These are phyloP conservation scores for Lucilia sericata DNA, from an alignment of 1,140 invertebrate genomes.

Conservation along the genomic window DNA sequence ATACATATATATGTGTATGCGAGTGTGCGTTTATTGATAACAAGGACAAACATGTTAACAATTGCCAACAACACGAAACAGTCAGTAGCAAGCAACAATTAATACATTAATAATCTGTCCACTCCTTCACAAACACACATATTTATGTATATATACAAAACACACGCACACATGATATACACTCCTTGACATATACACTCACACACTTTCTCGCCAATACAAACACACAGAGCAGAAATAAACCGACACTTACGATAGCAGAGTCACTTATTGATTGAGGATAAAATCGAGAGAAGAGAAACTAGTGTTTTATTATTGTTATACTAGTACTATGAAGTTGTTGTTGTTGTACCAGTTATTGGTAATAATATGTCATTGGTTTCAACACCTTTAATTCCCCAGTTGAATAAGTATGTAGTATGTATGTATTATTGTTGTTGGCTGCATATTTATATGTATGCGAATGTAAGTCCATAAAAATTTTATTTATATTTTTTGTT, in stretches of 20 bases:
- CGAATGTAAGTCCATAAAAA: too few species aligned
- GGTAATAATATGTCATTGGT: background rate
- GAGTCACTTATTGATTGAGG: background rate
- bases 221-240: background rate
- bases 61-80: conserved; percentile 22
- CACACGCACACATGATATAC: background rate
- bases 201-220: background rate
- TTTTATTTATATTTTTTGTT: background rate
- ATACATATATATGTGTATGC: background rate
- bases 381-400: conserved; percentile 2
- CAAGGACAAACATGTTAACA: background rate
- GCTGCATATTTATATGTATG: too few species aligned
- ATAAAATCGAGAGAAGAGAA: background rate
- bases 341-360: background rate
- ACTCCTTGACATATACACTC: background rate
- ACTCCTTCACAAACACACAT: background rate
- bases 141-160: background rate
- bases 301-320: background rate
- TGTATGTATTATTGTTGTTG: background rate
- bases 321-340: background rate
- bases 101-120: conserved; percentile 18
- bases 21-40: background rate
- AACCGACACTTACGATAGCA: background rate
- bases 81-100: conserved; percentile 24
- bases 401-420: background rate